Evolutionary conservation across 92 coral and sea anemone species (phyloP).

Genomic region (Isaurus tuberculatus): DNA sequence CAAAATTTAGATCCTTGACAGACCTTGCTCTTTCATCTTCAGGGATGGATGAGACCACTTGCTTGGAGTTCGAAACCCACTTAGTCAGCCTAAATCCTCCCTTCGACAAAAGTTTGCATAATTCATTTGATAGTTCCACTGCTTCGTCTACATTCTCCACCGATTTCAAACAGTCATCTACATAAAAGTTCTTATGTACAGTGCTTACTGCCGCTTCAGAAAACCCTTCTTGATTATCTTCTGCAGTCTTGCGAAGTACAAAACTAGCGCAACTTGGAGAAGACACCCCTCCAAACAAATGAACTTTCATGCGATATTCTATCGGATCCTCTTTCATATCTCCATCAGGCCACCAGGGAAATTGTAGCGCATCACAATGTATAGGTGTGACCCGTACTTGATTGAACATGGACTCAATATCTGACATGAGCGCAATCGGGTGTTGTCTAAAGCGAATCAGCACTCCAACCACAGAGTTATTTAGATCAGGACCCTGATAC

Average conservation of each 20-base stretch:
- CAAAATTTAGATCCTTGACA: conserved; percentile 52
- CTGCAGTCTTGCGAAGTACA: conserved; percentile 30
- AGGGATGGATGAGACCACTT: conserved; percentile 29
- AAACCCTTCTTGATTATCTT: neutral
- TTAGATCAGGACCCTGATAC: conserved; percentile 7
- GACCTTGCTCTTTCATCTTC: conserved; percentile 30
- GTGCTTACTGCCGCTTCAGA: neutral
- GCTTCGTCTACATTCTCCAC: conserved; percentile 13
- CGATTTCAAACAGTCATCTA: neutral
- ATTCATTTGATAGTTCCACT: neutral
- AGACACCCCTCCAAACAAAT: neutral
- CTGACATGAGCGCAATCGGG: neutral
- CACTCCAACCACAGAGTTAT: neutral
- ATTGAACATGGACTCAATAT: conserved; percentile 5
- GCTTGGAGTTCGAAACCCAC: conserved; percentile 28
- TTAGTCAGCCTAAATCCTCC: conserved; percentile 56
- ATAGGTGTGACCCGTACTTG: conserved; percentile 8
- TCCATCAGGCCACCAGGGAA: neutral
- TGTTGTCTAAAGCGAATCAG: neutral
- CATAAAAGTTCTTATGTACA: neutral
- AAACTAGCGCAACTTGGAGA: conserved; percentile 48
- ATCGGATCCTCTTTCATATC: neutral
- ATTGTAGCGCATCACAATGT: neutral
- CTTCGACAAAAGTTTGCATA: neutral
- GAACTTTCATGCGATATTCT: neutral